Evolutionary conservation across 2,888 invertebrate genomes (phyloP), one percentile per base, ranked within the genome.

Genomic region (Bombylius discolor): DNA sequence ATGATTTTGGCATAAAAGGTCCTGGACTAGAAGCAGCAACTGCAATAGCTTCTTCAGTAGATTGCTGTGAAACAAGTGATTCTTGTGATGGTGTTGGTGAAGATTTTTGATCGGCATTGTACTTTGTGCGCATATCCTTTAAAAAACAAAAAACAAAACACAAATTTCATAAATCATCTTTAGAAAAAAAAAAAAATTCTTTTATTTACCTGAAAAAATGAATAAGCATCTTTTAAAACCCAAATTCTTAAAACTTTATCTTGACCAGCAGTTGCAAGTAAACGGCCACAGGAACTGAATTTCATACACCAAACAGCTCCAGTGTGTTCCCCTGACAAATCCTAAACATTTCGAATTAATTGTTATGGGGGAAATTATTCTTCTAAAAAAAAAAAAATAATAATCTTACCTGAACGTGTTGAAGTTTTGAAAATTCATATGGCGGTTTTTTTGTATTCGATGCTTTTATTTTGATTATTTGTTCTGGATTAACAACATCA

Each of bases 231-330:
- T 61, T 89, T 81, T 0, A 96, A 79, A 54, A 97, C 93, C 98
- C 98, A 99, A 61, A 99, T 88, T 49, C 97, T 79, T 57, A 99
- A 78, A 60, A 95, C 84, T 64, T 88, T 84, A 77, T 99, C 98
- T 77, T 98, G 96, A 0, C 98, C 98, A 55, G 97, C 98, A 1
- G 97, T 97, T 34, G 98, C 98, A 65, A 99, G 76, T 59, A 99
- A 78, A 13, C 95, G 80, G 0, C 97, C 97, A 76, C 97, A 98
- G 56, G 87, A 88, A 56, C 95, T 96, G 74, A 97, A 98, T 76
- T 95, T 95, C 89, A 98, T 95, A 68, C 95, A 95, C 98, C 98
- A 99, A 64, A 99, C 92, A 3, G 98, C 94, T 49, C 95, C 94
- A 12, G 84, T 82, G 72, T 96, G 94, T 56, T 86, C 89, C 3